Evolutionary conservation across 1,140 invertebrate species (phyloP).

Genomic region (Tyrophagus putrescentiae): DNA sequence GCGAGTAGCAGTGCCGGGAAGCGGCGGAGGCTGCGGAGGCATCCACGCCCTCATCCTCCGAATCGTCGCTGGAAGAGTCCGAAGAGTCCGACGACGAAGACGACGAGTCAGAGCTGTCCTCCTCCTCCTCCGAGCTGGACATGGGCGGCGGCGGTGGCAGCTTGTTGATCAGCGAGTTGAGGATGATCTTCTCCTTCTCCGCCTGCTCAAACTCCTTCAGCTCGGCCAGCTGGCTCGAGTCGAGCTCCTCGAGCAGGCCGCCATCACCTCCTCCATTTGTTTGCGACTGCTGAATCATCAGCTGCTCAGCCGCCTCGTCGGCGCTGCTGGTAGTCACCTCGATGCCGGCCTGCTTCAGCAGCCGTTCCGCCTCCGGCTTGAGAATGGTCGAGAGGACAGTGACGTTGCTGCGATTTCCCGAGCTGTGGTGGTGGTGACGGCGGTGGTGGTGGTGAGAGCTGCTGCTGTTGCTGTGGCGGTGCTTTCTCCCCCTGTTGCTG

Average conservation of each 20-base stretch:
- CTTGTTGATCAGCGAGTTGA: constrained; percentile 20
- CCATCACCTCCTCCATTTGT: no score
- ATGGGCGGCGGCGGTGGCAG: constrained; percentile 11
- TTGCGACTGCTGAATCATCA: not conserved
- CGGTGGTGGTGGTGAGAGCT: no score
- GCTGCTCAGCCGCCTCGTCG: not conserved
- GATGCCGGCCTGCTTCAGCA: constrained; percentile 13
- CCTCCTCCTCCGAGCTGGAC: no score
- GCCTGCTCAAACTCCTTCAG: constrained; percentile 21
- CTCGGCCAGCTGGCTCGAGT: constrained; percentile 16
- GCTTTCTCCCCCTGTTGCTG: no score
- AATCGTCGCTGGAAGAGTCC: constrained; percentile 2
- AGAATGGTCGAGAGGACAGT: constrained; percentile 8
- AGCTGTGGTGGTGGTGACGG: no score
- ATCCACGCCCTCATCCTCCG: constrained; percentile 10
- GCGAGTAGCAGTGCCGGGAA: constrained; percentile 16
- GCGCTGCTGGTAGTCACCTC: no score
- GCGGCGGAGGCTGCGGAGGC: not conserved
- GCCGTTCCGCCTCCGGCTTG: constrained; percentile 13
- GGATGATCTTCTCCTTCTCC: constrained; percentile 19
- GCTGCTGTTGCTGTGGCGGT: no score
- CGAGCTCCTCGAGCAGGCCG: no score
- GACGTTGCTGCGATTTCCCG: constrained; percentile 4
- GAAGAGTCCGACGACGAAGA: not conserved
- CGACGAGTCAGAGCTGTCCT: not conserved